phyloP scores from a whole-genome alignment of 2,888 invertebrate species.

The Yponomeuta sedellus region DNA sequence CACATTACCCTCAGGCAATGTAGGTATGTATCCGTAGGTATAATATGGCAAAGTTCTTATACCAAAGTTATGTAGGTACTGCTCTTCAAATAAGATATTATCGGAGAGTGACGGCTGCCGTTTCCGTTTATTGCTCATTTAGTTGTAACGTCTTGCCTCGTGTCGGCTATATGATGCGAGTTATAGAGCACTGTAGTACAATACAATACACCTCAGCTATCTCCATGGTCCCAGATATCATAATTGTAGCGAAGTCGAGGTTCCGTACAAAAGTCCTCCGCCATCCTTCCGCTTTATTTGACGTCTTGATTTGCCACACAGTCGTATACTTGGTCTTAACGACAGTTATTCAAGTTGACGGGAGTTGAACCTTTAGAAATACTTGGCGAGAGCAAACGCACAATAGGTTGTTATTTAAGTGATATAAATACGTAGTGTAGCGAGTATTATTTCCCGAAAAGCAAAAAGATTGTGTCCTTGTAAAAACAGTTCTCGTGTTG shows the following conservation, averaged over 20 bases:
- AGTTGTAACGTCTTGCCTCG: neutral
- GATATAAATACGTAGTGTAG: too few species aligned
- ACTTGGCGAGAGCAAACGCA: neutral
- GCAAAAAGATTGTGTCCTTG: too few species aligned
- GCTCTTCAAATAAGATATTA: neutral
- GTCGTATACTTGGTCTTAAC: neutral
- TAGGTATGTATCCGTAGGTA: neutral
- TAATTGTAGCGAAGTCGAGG: neutral
- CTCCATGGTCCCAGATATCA: neutral
- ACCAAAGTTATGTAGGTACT: neutral
- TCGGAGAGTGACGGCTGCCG: constrained; percentile 13
- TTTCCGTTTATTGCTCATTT: constrained; percentile 11
- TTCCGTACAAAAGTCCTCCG: neutral
- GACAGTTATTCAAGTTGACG: constrained; percentile 1
- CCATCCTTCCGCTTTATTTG: neutral
- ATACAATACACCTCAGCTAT: constrained; percentile 1
- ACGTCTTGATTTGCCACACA: neutral
- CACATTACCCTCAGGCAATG: neutral
- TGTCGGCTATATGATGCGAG: neutral
- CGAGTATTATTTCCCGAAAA: too few species aligned
- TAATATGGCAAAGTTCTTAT: neutral
- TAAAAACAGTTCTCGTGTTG: too few species aligned
- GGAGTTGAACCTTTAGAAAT: neutral
- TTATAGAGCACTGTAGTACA: neutral
- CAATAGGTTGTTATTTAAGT: too few species aligned